These are phyloP conservation scores for Lagopus leucura DNA, from an alignment of 2,113 vertebrate species.

Conservation along the genomic window DNA sequence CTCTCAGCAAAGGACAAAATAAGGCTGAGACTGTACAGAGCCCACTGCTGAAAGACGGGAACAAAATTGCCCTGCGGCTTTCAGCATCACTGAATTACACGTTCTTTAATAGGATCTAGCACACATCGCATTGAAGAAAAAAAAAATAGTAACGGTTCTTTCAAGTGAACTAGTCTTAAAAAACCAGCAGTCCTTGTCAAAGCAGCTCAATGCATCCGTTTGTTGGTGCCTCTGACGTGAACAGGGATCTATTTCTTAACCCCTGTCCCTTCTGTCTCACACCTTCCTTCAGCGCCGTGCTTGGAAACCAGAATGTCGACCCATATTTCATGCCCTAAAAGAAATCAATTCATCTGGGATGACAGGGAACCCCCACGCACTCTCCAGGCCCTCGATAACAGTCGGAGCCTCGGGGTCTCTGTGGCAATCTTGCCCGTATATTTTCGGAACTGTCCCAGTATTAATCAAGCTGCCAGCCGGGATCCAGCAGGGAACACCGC, in stretches of 20 bases:
- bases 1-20: conserved; percentile 36
- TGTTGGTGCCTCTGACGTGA: conserved; percentile 22
- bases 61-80: conserved; percentile 58
- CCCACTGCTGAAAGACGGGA: neutral
- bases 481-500: neutral
- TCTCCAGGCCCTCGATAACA: conserved; percentile 5
- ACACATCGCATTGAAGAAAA: neutral
- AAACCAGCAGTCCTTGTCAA: conserved; percentile 52
- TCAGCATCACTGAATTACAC: conserved; percentile 23
- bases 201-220: conserved; percentile 56
- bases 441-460: neutral
- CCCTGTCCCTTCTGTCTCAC: conserved; percentile 47
- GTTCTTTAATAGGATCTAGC: conserved; percentile 18
- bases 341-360: conserved; percentile 49
- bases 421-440: neutral
- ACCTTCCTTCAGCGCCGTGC: conserved; percentile 61
- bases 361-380: conserved; percentile 19
- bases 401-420: neutral
- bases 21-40: conserved; percentile 44
- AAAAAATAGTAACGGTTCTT: neutral
- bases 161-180: neutral
- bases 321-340: conserved; percentile 52
- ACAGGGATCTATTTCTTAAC: conserved; percentile 55
- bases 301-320: conserved; percentile 46
- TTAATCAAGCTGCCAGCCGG: neutral